Evolutionary conservation across 2,113 vertebrate genomes (phyloP).

Genomic region (Psophia crepitans): DNA sequence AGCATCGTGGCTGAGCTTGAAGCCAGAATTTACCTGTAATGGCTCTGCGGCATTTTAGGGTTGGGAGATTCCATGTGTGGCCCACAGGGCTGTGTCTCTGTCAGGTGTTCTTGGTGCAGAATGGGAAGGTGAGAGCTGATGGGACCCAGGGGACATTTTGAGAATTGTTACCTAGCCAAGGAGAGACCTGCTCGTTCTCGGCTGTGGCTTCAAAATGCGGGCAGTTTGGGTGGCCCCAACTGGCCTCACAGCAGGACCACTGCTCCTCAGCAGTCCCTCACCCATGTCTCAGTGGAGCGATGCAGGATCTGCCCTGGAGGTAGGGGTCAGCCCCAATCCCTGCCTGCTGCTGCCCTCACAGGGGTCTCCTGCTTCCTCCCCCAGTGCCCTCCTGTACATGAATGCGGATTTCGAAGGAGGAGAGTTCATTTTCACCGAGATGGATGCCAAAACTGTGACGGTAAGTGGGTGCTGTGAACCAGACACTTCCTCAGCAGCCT

Average conservation of each 20-base stretch:
- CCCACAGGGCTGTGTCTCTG: not conserved
- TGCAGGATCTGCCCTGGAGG: not conserved
- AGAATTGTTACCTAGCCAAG: not conserved
- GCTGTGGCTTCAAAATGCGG: not conserved
- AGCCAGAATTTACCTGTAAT: not conserved
- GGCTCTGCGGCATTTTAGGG: not conserved
- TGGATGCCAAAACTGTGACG: constrained; percentile 96
- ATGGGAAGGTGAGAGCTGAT: not conserved
- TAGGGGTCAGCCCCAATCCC: not conserved
- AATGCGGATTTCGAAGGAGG: constrained; percentile 96
- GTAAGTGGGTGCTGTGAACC: constrained; percentile 70
- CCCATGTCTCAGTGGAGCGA: fast-evolving
- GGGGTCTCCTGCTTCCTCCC: not conserved
- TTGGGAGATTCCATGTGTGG: not conserved
- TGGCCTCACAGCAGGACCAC: not conserved
- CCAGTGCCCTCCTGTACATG: constrained; percentile 92
- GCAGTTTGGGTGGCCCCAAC: not conserved
- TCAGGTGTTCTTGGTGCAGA: not conserved
- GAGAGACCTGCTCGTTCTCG: not conserved
- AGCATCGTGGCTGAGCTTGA: not conserved
- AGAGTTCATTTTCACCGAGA: constrained; percentile 96
- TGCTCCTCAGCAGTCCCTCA: not conserved
- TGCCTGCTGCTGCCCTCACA: not conserved
- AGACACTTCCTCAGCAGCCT: not conserved
- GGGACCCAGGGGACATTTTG: not conserved